Evolutionary conservation across 2,797 vertebrate genomes (phyloP).

Genomic region (Parambassis ranga): DNA sequence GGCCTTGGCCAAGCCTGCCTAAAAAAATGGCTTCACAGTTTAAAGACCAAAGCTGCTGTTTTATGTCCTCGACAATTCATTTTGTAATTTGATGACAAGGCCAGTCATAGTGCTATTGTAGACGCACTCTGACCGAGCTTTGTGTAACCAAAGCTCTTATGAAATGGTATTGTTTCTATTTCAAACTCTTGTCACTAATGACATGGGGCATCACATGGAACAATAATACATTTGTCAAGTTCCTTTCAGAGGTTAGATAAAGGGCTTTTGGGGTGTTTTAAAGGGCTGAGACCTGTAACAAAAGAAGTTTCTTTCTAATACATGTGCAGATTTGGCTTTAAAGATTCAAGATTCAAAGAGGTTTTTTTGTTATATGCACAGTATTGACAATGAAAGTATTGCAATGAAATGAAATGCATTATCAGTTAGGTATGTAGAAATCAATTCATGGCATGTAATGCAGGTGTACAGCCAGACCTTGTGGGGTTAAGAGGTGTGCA

Average conservation of each 20-base stretch:
- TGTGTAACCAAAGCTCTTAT: not conserved
- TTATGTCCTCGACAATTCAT: slow-evolving; percentile 24
- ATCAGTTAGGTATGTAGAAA: no score
- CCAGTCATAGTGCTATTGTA: slow-evolving; percentile 10
- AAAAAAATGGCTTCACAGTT: slow-evolving; percentile 41
- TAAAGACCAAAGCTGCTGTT: slow-evolving; percentile 16
- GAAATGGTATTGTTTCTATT: slow-evolving; percentile 31
- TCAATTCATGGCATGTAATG: not conserved
- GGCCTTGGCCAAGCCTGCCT: slow-evolving; percentile 45
- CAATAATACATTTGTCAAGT: slow-evolving; percentile 20
- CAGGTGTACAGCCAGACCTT: not conserved
- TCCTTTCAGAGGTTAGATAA: slow-evolving; percentile 12
- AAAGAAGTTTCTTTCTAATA: no score
- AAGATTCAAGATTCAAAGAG: no score
- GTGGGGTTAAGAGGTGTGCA: not conserved
- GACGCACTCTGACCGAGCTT: slow-evolving; percentile 7
- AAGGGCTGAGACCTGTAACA: no score
- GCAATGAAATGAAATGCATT: no score
- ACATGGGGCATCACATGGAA: slow-evolving; percentile 8
- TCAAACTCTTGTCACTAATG: slow-evolving; percentile 1
- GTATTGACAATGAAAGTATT: no score
- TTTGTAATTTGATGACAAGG: slow-evolving; percentile 27
- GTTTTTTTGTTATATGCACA: no score
- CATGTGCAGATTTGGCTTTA: no score
- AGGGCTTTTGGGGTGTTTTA: no score